Conservation (phyloP, 2,888 invertebrate species). For the Rhogogaster chlorosoma region DNA sequence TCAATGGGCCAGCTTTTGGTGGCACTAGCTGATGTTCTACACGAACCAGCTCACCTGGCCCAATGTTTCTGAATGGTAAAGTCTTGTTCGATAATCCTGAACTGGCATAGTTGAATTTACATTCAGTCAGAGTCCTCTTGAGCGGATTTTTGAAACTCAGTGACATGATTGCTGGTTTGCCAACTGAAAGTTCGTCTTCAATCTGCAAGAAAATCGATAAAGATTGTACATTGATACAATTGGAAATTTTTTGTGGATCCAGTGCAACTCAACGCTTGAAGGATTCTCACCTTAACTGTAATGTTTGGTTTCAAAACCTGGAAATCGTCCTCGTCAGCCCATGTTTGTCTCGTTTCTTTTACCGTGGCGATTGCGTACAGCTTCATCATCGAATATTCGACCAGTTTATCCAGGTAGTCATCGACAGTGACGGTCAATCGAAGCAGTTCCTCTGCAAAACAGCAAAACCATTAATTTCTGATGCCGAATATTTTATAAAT, state of each 20-base stretch:
- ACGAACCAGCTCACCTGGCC: conserved; percentile 79
- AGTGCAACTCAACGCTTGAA: not conserved
- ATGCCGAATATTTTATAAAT: not conserved
- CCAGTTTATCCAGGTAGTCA: conserved; percentile 88
- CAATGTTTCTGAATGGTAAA: conserved; percentile 80
- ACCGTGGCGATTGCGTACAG: conserved; percentile 89
- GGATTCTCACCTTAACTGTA: conserved; percentile 81
- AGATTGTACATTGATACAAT: not conserved
- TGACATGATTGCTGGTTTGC: conserved; percentile 79
- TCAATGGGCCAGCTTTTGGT: conserved; percentile 83
- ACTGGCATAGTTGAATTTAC: conserved; percentile 86
- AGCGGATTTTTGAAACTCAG: conserved; percentile 87
- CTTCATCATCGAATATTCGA: conserved; percentile 90
- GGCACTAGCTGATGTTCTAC: conserved; percentile 82
- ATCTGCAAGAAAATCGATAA: conserved; percentile 78
- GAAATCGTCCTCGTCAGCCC: conserved; percentile 91
- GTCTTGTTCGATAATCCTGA: conserved; percentile 83
- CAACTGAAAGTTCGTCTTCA: conserved; percentile 81
- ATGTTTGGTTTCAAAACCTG: conserved; percentile 88
- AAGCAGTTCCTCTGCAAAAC: conserved; percentile 80
- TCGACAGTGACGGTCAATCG: conserved; percentile 82
- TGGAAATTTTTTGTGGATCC: not conserved
- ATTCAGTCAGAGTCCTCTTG: conserved; percentile 82
- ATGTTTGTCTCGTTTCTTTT: conserved; percentile 89
- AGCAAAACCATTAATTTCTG: not conserved